These are phyloP conservation scores for Cheilosia impressa DNA, from an alignment of 2,888 invertebrate species.

Conservation along the genomic window DNA sequence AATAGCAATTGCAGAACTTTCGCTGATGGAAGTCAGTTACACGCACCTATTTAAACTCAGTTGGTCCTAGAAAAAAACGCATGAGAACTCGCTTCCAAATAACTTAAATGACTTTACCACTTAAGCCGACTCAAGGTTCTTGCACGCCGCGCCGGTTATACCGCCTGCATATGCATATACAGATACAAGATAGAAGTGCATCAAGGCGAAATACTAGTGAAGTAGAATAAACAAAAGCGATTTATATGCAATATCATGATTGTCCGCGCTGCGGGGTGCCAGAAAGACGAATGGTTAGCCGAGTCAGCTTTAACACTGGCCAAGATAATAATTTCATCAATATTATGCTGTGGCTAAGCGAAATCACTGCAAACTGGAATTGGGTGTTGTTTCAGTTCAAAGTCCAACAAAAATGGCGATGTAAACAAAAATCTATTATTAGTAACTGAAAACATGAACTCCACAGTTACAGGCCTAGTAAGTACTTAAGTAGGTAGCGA, in stretches of 20 bases:
- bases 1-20: conserved; percentile 29
- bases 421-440: conserved; percentile 21
- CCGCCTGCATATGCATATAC: conserved; percentile 7
- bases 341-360: conserved; percentile 9
- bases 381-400: conserved; percentile 47
- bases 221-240: conserved; percentile 4
- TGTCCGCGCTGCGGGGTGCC: not conserved
- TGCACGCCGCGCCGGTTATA: conserved; percentile 29
- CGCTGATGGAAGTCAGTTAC: conserved; percentile 17
- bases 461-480: not conserved
- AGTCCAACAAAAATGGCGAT: conserved; percentile 17
- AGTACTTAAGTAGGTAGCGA: too few species aligned
- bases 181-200: conserved; percentile 3
- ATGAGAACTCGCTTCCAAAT: not conserved
- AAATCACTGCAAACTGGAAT: conserved; percentile 21
- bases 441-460: not conserved
- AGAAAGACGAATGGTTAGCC: not conserved
- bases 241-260: not conserved
- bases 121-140: conserved; percentile 46
- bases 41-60: not conserved
- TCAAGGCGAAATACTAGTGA: conserved; percentile 7
- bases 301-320: not conserved
- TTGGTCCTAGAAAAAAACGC: conserved; percentile 11
- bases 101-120: conserved; percentile 16
- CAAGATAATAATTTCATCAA: conserved; percentile 10